Percentiles rank a stretch among this genome's conserved stretches.
These are phyloP conservation scores for Macropis europaea DNA, from an alignment of 2,888 invertebrate genomes.

Conservation along the genomic window DNA sequence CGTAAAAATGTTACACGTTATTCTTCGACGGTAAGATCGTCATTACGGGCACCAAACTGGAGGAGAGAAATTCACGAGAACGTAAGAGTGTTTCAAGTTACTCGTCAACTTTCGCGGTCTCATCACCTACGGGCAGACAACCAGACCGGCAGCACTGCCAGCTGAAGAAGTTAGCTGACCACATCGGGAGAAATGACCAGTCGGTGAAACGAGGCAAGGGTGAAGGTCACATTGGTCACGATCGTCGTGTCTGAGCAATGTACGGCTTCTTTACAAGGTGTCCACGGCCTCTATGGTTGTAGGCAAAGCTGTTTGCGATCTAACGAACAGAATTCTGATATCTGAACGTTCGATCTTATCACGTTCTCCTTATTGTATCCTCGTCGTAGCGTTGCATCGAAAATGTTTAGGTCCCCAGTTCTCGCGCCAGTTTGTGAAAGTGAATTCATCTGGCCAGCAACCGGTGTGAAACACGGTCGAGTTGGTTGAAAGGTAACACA, in stretches of 20 bases:
- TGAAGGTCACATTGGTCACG: constrained; percentile 61
- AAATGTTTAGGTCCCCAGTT: neutral
- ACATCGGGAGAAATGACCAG: constrained; percentile 55
- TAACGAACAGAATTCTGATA: neutral
- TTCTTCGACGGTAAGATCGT: too few species aligned
- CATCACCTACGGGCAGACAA: neutral
- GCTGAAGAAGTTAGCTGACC: constrained; percentile 11
- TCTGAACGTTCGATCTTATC: neutral
- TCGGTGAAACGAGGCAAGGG: constrained; percentile 60
- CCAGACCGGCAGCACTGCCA: constrained; percentile 17
- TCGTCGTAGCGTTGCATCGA: neutral
- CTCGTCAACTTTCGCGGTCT: neutral
- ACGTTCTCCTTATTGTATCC: neutral
- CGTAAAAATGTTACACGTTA: neutral
- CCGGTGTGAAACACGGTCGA: neutral
- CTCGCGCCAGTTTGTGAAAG: constrained; percentile 11
- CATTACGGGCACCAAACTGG: too few species aligned
- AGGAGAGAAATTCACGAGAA: too few species aligned
- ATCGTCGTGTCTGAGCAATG: constrained; percentile 13
- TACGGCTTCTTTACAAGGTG: constrained; percentile 6
- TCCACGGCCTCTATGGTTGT: neutral
- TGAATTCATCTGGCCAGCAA: constrained; percentile 4
- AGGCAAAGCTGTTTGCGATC: neutral
- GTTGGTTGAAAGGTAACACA: neutral
- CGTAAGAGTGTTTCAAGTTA: neutral